Evolutionary conservation across 2,113 vertebrate genomes (phyloP), one percentile per base, ranked within the genome.

Genomic region (Lontra canadensis): DNA sequence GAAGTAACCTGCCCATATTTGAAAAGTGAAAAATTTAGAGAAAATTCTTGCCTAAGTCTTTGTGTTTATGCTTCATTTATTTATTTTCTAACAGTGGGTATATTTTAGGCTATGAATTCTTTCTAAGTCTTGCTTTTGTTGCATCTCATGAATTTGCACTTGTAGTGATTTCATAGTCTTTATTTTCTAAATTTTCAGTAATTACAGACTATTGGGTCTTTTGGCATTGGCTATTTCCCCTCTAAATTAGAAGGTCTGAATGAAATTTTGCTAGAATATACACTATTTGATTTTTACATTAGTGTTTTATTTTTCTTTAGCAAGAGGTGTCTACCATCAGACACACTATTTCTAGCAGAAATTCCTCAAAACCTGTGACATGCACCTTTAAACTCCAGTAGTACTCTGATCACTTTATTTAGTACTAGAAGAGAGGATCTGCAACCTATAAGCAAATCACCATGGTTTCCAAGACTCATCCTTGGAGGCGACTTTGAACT

Each of bases 111-210:
- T 86, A 42, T 34, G 42, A 78, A 87, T 55, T 88, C 57, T 96
- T 87, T 69, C 65, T 88, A 49, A 79, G 25, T 11, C 1, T 83
- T 81, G 10, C 15, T 88, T 57, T 42, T 18, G 12, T 88, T 67
- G 42, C 10, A 42, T 59, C n/a, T 79, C 26, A n/a, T 85, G 63
- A 42, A 23, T 88, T 31, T 31, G 12, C 71, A 78, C 71, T 67
- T 34, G 20, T 55, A 63, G 47, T 61, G 20, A 73, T 10, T 13
- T 81, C 49, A 76, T 81, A 79, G 74, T 31, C 9, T 69, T 88
- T 90, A 78, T 63, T 80, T 97, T 94, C 15, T n/a, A 78, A 79
- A 78, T 79, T 79, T 87, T 36, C 36, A 52, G 34, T 71, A 78
- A 57, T 91, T 94, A 44, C 8, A 57, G 12, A 59, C 39, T 63